A percentile compares a stretch with the other conserved stretches of the same genome.
phyloP scores from a whole-genome alignment of 2,888 invertebrate species.

The Tipula helvola region DNA sequence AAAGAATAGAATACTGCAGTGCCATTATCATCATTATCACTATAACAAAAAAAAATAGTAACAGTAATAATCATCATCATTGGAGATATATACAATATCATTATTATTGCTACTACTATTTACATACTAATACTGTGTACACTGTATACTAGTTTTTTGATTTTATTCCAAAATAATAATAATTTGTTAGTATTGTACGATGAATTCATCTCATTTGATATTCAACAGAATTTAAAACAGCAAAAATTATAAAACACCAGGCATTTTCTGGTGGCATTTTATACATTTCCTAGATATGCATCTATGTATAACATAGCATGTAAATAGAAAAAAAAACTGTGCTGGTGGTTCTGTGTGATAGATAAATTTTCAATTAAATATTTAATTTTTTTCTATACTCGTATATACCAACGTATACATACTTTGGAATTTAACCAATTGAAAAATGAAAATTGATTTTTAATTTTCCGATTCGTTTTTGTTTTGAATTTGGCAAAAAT shows the following conservation, averaged over 20 bases:
- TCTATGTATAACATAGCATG: neutral
- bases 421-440: neutral
- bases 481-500: neutral
- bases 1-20: neutral
- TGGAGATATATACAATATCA: neutral
- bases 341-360: neutral
- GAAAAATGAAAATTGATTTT: neutral
- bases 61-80: neutral
- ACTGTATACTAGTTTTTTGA: neutral
- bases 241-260: neutral
- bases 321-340: neutral
- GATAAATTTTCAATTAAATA: neutral
- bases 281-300: neutral
- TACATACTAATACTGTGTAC: neutral
- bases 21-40: conserved; percentile 4
- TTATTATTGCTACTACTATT: neutral
- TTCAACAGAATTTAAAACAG: neutral
- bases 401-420: neutral
- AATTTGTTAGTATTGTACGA: neutral
- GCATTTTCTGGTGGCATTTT: neutral
- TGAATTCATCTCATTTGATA: neutral
- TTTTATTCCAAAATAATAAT: neutral
- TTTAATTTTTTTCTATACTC: neutral
- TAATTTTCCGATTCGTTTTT: neutral
- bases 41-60: neutral